Base-by-base conservation (phyloP, 2,888 invertebrate genomes). In the Erebia palarica region DNA sequence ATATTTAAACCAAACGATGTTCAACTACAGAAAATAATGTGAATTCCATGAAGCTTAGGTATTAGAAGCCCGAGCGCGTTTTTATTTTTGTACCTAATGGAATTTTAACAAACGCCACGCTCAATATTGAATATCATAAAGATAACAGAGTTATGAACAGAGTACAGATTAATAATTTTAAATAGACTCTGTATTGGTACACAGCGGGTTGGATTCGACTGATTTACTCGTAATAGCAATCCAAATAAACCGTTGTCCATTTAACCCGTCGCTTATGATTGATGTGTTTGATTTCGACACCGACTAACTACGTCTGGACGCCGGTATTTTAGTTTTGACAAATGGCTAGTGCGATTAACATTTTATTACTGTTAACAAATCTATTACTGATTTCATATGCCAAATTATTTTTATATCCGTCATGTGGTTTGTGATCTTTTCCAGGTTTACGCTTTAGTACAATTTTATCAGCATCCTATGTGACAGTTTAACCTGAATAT, bases 201-300 rank as follows among this genome's bases (percentile, higher is more conserved):
- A 14, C 16, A 21, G 36, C 42, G 42, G 13, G 42, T 44, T 14
- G 16, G 57, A 42, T 42, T 44, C 63, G 42, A 8, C 44, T 55
- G 61, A 57, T 55, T 21, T 42, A 36, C 36, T 36, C 36, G 36
- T 36, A 55, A 55, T 42, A 44, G 16, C 66, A 21, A 47, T 57
- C 44, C 57, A 59, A 64, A 71, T 63, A 64, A 68, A 27, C 42
- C 51, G 14, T 21, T 60, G 49, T 65, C 63, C 63, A 72, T 61
- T 36, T 61, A 57, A 18, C 49, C 51, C 44, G 63, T 69, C 61
- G 21, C 55, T n/a, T 3, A 42, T 66, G 69, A 66, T 69, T 57
- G 69, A 69, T 72, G 53, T 59, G 61, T 72, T 69, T 71, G 69
- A 36, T 72, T 65, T 55, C 55, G 69, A 44, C 47, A 44, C 53